These are phyloP conservation scores for Trissonchulus sp. DNA, from an alignment of 2,888 invertebrate species.

Conservation along the genomic window DNA sequence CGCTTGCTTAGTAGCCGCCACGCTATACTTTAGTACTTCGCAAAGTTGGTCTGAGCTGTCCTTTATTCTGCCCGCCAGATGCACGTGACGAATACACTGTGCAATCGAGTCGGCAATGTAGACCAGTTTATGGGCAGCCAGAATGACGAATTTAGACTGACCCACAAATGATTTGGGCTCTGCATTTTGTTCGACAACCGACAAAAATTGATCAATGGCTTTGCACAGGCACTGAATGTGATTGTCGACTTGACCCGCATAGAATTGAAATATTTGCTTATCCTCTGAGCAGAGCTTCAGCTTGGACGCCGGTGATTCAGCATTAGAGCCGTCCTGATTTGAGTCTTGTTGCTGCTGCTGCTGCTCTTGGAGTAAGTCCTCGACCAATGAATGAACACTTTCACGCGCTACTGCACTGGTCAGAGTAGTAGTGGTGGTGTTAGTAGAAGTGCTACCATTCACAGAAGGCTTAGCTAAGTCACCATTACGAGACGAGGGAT, in stretches of 20 bases:
- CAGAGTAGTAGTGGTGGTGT: no score
- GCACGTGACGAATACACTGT: constrained; percentile 63
- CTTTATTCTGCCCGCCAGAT: constrained; percentile 28
- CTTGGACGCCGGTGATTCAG: no score
- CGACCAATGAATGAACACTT: no score
- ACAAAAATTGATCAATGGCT: constrained; percentile 83
- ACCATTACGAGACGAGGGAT: no score
- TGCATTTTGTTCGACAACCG: constrained; percentile 83
- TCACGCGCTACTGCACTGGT: no score
- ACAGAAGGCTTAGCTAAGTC: no score
- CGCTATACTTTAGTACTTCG: constrained; percentile 72
- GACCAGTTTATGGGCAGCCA: constrained; percentile 85
- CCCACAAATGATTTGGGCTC: constrained; percentile 86
- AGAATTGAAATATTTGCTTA: constrained; percentile 64
- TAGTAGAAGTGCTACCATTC: neutral
- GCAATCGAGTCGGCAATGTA: constrained; percentile 89
- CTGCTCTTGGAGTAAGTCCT: neutral
- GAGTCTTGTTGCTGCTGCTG: neutral
- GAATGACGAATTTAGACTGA: constrained; percentile 85
- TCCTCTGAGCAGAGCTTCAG: neutral
- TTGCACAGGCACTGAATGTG: constrained; percentile 77
- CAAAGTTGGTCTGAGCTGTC: constrained; percentile 58
- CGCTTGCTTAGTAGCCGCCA: constrained; percentile 79
- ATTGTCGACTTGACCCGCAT: constrained; percentile 75
- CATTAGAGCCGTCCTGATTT: no score